phyloP scores from a whole-genome alignment of 1,140 invertebrate genomes.

The Dinoponera quadriceps region DNA sequence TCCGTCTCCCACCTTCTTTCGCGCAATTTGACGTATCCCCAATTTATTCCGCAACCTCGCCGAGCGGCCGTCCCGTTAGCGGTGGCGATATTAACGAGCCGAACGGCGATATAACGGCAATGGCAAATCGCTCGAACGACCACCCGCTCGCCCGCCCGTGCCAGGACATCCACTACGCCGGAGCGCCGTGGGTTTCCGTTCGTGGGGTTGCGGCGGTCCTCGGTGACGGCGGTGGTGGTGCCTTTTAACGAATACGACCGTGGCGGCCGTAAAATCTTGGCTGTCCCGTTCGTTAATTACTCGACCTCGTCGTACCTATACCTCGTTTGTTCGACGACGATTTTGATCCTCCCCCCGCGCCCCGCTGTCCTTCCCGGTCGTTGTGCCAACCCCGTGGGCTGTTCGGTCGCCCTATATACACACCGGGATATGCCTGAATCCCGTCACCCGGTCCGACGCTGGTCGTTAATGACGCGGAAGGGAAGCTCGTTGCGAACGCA shows the following conservation, averaged over 20 bases:
- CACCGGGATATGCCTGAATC: conserved; percentile 19
- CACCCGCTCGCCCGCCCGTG: not conserved
- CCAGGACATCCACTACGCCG: not conserved
- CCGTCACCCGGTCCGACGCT: conserved; percentile 28
- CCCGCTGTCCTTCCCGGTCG: not conserved
- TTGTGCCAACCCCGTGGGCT: not conserved
- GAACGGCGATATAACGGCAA: conserved; percentile 44
- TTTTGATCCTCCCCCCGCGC: conserved; percentile 33
- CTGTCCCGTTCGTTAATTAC: conserved; percentile 67
- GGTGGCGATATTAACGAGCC: conserved; percentile 56
- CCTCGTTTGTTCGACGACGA: conserved; percentile 49
- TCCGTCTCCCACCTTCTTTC: conserved; percentile 6
- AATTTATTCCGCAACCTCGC: conserved; percentile 64
- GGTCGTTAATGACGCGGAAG: conserved; percentile 66
- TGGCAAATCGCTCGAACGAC: conserved; percentile 37
- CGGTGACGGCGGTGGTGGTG: not conserved
- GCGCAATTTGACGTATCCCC: conserved; percentile 48
- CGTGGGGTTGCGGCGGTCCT: not conserved
- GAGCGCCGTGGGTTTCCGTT: not conserved
- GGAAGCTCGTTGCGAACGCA: conserved; percentile 4
- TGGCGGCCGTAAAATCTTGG: conserved; percentile 61
- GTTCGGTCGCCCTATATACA: not conserved
- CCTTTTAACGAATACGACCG: conserved; percentile 62
- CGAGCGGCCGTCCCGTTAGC: conserved; percentile 8
- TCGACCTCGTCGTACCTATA: conserved; percentile 45